Conservation (phyloP, 2,113 vertebrate genomes). For the Melospiza georgiana region DNA sequence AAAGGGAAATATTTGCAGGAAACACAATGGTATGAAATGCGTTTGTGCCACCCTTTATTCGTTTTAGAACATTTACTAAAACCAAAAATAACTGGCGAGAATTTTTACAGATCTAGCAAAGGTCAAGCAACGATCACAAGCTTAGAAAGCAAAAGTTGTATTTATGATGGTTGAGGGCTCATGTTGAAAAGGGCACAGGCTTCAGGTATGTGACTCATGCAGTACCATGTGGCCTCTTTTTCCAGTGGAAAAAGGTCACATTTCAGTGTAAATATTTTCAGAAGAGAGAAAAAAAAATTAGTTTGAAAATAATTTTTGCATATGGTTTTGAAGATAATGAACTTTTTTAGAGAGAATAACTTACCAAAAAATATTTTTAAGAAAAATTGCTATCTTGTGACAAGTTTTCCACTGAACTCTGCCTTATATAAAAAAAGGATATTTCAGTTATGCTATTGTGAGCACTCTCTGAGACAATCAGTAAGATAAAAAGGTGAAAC, state of each 20-base stretch:
- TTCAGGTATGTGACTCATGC: conserved; percentile 6
- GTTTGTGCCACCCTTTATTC: neutral
- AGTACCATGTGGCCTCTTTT: neutral
- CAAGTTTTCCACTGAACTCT: neutral
- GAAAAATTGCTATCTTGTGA: neutral
- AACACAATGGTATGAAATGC: neutral
- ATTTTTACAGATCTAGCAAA: conserved; percentile 8
- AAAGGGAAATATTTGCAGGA: neutral
- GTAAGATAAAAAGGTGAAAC: neutral
- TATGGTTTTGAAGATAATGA: neutral
- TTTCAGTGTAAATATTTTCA: neutral
- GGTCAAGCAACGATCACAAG: neutral
- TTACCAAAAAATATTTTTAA: neutral
- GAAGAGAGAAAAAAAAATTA: neutral
- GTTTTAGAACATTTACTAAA: neutral
- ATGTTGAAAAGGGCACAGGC: conserved; percentile 2
- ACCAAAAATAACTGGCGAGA: neutral
- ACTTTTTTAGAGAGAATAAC: neutral
- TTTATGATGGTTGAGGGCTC: neutral
- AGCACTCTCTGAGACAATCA: neutral
- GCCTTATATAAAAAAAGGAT: neutral
- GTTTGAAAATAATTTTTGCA: neutral
- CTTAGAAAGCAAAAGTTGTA: neutral
- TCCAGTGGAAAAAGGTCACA: neutral
- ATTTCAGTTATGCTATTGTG: neutral